Evolutionary conservation across 1,140 invertebrate species (phyloP).

Genomic region (Camponotus pennsylvanicus): DNA sequence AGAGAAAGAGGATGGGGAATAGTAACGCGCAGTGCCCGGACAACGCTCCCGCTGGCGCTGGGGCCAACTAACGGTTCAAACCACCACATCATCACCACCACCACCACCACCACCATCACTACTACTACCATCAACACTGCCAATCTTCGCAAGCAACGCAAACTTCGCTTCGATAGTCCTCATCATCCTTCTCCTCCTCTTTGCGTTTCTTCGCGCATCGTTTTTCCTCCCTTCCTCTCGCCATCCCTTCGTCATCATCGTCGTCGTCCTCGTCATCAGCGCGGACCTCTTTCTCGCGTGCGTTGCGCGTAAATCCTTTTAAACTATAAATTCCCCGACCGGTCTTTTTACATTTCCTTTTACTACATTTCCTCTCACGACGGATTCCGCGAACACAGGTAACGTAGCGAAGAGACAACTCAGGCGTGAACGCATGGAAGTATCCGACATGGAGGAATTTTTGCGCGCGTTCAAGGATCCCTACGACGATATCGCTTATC

Average conservation of each 20-base stretch:
- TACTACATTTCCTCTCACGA: slow-evolving; percentile 57
- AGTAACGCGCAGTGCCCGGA: slow-evolving; percentile 81
- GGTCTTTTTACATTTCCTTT: slow-evolving; percentile 50
- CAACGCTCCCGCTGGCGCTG: slow-evolving; percentile 83
- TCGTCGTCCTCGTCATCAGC: slow-evolving; percentile 2
- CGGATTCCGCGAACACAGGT: slow-evolving; percentile 38
- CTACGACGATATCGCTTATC: slow-evolving; percentile 26
- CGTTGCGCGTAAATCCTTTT: slow-evolving; percentile 25
- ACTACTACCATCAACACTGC: slow-evolving; percentile 59
- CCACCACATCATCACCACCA: slow-evolving; percentile 81
- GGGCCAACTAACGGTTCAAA: slow-evolving; percentile 84
- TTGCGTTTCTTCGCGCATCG: slow-evolving; percentile 46
- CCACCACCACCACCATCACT: slow-evolving; percentile 49
- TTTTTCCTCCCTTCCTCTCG: slow-evolving; percentile 37
- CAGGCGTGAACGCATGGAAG: slow-evolving; percentile 35
- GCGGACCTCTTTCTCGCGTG: slow-evolving; percentile 21
- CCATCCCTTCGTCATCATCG: background rate
- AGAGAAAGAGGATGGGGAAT: slow-evolving; percentile 70
- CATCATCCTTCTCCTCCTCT: slow-evolving; percentile 67
- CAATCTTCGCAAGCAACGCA: slow-evolving; percentile 30
- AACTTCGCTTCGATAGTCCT: slow-evolving; percentile 69
- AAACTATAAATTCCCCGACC: slow-evolving; percentile 48
- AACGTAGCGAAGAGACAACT: slow-evolving; percentile 51
- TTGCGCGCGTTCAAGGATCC: background rate
- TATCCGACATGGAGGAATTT: background rate